These are phyloP conservation scores for Lissocephala sabroskyi DNA, from an alignment of 2,888 invertebrate genomes.

Conservation along the genomic window DNA sequence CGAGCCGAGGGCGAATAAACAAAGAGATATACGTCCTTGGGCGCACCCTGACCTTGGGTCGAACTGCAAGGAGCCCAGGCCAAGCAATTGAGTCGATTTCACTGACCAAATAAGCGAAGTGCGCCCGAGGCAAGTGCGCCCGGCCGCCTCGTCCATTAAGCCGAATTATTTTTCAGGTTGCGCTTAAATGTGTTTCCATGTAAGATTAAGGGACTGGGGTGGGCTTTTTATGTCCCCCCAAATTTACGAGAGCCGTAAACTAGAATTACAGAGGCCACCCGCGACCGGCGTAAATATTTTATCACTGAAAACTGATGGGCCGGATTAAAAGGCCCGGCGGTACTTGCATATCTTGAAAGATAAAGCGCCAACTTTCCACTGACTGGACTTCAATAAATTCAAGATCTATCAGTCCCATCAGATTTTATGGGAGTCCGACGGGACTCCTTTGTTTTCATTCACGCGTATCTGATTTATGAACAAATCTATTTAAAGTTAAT, in stretches of 20 bases:
- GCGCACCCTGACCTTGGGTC: conserved; percentile 16
- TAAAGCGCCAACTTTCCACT: too few species aligned
- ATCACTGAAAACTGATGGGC: conserved; percentile 40
- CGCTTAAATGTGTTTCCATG: conserved; percentile 43
- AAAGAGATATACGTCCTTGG: conserved; percentile 21
- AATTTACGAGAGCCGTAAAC: conserved; percentile 48
- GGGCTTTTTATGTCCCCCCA: conserved; percentile 41
- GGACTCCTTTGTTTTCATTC: too few species aligned
- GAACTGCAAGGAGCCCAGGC: too few species aligned
- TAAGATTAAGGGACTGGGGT: conserved; percentile 8
- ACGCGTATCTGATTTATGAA: conserved; percentile 46
- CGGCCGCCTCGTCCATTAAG: conserved; percentile 27
- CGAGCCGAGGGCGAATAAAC: conserved; percentile 14
- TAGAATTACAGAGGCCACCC: conserved; percentile 29
- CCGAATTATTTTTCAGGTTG: conserved; percentile 18
- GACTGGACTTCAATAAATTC: too few species aligned
- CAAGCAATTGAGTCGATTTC: too few species aligned
- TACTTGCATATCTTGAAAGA: too few species aligned
- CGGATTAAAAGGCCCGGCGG: too few species aligned
- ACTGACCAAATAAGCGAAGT: too few species aligned
- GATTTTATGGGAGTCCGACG: too few species aligned
- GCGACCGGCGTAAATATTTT: conserved; percentile 39
- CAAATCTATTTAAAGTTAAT: conserved; percentile 43
- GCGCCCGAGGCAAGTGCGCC: background rate
- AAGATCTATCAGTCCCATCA: too few species aligned